Base-by-base conservation (phyloP, 2,113 vertebrate species). In the Ivindomyrus marchei region DNA sequence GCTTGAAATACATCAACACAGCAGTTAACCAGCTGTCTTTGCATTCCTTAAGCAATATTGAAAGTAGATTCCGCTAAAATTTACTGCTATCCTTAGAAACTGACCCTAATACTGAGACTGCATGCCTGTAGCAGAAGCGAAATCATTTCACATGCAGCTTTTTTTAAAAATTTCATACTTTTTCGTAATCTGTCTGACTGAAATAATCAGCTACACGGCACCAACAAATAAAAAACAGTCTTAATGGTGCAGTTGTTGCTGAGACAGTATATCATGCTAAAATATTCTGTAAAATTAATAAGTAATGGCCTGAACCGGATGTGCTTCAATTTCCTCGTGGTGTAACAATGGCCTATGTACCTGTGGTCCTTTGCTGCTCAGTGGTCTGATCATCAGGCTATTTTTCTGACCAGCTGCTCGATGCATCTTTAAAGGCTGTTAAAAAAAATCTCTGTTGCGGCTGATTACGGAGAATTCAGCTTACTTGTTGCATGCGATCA, bases 31-130 rank as follows among this genome's bases (percentile, higher is more conserved):
- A 87, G 27, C 27, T 36, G 50, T 24, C n/a, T 87, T 87, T 87
- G 85, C 85, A 87, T 87, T 87, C 85, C 85, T 87, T 87, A 87
- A 87, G 27, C 50, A 31, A 53, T 87, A 53, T 24, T 87, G n/a
- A 31, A 53, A 56, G 85, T 56, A 49, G 47, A 24, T 85, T 24
- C 45, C 45, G 19, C 83, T 31, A 70, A 85, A 85, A 85, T 46
- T n/a, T 21, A 84, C 42, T 46, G 39, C 6, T 84, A 24, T 42
- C n/a, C 45, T 24, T 6, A 85, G 45, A 46, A 85, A 42, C 19
- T 85, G 42, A 47, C 39, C 42, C 7, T 47, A 7, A 17, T 47
- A 85, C 83, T 27, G 3, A 85, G 74, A 80, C 36, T 80, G 74
- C 36, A 80, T 80, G 74, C 36, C 17, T 80, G 74, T 17, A 17